These are phyloP conservation scores for Rhinolophus sinicus DNA, from an alignment of 2,113 vertebrate genomes.

Conservation along the genomic window DNA sequence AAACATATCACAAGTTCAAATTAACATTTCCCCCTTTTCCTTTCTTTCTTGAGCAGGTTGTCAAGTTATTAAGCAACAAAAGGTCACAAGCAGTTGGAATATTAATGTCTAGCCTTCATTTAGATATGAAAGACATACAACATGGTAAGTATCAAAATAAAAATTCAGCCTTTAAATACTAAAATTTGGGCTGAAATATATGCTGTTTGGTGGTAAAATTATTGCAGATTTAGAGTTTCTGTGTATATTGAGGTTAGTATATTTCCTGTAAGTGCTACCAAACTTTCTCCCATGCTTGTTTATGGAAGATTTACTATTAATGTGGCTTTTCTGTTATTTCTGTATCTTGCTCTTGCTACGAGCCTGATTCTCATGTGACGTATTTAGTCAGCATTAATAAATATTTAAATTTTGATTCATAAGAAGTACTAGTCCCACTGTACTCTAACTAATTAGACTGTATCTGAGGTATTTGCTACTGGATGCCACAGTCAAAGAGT, in stretches of 20 bases:
- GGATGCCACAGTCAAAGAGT: not conserved
- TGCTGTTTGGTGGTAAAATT: not conserved
- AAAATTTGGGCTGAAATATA: not conserved
- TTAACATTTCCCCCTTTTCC: slow-evolving; percentile 68
- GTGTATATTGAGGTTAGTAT: not conserved
- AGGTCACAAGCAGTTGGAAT: slow-evolving; percentile 98
- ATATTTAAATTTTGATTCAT: not conserved
- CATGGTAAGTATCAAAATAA: slow-evolving; percentile 89
- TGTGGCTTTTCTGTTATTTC: not conserved
- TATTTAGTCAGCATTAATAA: not conserved
- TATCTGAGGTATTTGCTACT: not conserved
- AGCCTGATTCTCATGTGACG: not conserved
- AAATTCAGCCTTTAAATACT: not conserved
- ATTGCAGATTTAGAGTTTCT: not conserved
- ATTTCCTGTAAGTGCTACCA: not conserved
- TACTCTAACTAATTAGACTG: not conserved
- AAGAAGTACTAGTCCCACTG: not conserved
- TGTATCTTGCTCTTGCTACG: not conserved
- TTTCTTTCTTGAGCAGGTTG: slow-evolving; percentile 87
- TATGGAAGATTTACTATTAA: not conserved
- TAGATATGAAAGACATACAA: slow-evolving; percentile 98
- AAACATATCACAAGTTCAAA: not conserved
- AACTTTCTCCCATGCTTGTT: not conserved
- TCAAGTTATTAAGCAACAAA: slow-evolving; percentile 97
- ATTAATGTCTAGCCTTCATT: slow-evolving; percentile 97